phyloP scores from a whole-genome alignment of 2,113 vertebrate genomes.

The Morone chrysops region DNA sequence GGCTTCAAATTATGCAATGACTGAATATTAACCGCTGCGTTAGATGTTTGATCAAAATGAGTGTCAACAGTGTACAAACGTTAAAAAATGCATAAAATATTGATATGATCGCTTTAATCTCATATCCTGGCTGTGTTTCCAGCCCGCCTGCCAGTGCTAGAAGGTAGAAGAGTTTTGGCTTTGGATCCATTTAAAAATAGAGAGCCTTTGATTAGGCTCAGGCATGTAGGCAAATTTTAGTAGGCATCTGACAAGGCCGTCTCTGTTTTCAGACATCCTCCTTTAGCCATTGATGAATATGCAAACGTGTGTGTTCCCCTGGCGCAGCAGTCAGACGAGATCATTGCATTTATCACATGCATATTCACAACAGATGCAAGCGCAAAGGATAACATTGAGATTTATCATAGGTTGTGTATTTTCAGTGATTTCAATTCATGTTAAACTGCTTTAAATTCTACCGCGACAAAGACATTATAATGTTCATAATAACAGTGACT shows the following conservation, averaged over 20 bases:
- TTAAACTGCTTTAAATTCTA: conserved; percentile 2
- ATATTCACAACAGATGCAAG: conserved; percentile 11
- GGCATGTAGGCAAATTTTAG: conserved; percentile 45
- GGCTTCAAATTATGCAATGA: background rate
- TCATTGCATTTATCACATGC: conserved; percentile 45
- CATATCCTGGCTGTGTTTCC: conserved; percentile 10
- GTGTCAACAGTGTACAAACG: background rate
- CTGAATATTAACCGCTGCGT: background rate
- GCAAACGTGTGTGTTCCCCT: conserved; percentile 34
- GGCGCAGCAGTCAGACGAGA: conserved; percentile 41
- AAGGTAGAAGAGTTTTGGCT: conserved; percentile 45
- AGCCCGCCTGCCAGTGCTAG: background rate
- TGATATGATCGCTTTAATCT: background rate
- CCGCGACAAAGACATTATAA: background rate
- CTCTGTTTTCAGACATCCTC: conserved; percentile 72
- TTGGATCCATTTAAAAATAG: conserved; percentile 61
- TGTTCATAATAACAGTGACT: background rate
- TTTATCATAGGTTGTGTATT: conserved; percentile 2
- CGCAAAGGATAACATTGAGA: background rate
- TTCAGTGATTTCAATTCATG: background rate
- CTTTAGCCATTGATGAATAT: conserved; percentile 62
- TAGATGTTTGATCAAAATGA: background rate
- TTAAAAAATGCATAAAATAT: background rate
- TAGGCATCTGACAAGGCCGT: conserved; percentile 60
- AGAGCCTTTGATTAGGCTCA: conserved; percentile 67